These are phyloP conservation scores for Seladonia tumulorum DNA, from an alignment of 2,888 invertebrate genomes.

Conservation along the genomic window DNA sequence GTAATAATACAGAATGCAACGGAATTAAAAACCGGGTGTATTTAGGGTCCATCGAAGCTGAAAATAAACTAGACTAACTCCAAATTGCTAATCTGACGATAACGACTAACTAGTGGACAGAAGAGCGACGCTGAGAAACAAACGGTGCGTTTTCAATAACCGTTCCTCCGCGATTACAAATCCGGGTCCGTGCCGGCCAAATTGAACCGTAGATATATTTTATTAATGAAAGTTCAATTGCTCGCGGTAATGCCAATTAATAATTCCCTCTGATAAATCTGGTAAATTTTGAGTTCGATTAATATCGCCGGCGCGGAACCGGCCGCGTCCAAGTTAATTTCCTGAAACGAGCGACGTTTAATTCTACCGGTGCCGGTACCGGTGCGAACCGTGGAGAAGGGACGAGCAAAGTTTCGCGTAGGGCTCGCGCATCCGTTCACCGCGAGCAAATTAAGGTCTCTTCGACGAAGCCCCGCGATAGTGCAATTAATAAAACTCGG, in stretches of 20 bases:
- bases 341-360: slow-evolving; percentile 35
- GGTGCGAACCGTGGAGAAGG: background rate
- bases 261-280: slow-evolving; percentile 36
- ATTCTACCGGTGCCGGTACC: slow-evolving; percentile 11
- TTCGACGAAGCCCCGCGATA: background rate
- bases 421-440: background rate
- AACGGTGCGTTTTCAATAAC: background rate
- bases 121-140: background rate
- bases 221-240: slow-evolving; percentile 40
- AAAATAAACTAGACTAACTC: background rate
- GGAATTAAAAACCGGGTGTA: no score
- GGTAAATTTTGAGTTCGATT: slow-evolving; percentile 41
- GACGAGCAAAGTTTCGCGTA: background rate
- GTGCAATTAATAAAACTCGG: background rate
- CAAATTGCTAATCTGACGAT: background rate
- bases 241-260: slow-evolving; percentile 34
- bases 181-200: background rate
- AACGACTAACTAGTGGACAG: background rate
- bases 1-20: no score
- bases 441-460: background rate
- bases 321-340: slow-evolving; percentile 35
- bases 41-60: background rate
- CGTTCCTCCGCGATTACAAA: slow-evolving; percentile 9
- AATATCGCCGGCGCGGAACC: slow-evolving; percentile 11
- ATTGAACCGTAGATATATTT: slow-evolving; percentile 11